phyloP scores from a whole-genome alignment of 2,888 invertebrate genomes.

The Noctua janthina region DNA sequence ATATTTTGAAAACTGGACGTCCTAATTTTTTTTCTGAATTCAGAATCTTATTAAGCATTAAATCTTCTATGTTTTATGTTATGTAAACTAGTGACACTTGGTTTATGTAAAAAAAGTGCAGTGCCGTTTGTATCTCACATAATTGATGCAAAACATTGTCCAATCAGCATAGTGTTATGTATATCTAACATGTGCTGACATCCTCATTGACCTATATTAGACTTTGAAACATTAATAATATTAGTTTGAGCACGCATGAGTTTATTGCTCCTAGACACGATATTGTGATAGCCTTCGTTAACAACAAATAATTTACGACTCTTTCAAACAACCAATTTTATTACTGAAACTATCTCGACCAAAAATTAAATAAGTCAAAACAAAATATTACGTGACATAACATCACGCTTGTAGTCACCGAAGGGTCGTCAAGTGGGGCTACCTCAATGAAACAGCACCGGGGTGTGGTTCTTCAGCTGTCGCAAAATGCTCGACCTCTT shows the following conservation, averaged over 20 bases:
- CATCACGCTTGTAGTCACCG: background rate
- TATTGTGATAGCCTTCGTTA: conserved; percentile 53
- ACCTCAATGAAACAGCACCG: background rate
- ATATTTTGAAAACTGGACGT: no score
- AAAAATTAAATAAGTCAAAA: conserved; percentile 3
- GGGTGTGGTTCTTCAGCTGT: background rate
- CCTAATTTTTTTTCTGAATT: no score
- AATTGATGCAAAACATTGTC: conserved; percentile 8
- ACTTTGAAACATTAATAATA: conserved; percentile 38
- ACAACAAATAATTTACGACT: conserved; percentile 55
- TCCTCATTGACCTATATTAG: conserved; percentile 54
- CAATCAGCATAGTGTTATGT: conserved; percentile 14
- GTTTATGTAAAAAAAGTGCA: background rate
- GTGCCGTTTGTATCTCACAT: background rate
- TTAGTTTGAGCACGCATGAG: conserved; percentile 42
- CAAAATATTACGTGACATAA: background rate
- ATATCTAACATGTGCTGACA: conserved; percentile 38
- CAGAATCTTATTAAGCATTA: no score
- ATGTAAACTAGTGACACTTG: background rate
- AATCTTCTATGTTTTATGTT: no score
- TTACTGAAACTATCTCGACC: conserved; percentile 5
- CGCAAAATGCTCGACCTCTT: background rate
- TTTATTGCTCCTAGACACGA: conserved; percentile 53
- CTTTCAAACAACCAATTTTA: conserved; percentile 35
- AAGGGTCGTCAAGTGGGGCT: background rate